Percentiles rank a stretch among this genome's conserved stretches.
Evolutionary conservation across 2,113 vertebrate species (phyloP).

Genomic region (Gymnogyps californianus): DNA sequence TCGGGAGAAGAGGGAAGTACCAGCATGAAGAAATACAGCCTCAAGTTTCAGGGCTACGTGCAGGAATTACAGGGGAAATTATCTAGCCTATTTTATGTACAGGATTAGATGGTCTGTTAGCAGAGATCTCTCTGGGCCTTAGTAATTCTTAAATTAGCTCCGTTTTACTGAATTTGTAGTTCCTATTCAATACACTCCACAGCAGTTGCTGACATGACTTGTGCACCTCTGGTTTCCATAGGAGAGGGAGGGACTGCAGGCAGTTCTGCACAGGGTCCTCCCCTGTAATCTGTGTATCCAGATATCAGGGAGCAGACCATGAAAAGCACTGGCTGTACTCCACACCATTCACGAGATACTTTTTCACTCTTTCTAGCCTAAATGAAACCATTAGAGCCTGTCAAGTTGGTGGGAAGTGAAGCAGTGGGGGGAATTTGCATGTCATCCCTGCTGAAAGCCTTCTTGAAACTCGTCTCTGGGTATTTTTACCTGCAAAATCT

Average conservation of each 20-base stretch:
- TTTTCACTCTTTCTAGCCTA: background rate
- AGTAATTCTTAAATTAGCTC: background rate
- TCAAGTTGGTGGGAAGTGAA: background rate
- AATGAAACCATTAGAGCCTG: background rate
- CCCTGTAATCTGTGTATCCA: accelerated
- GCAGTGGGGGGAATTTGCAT: background rate
- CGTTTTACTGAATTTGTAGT: background rate
- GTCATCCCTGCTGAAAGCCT: background rate
- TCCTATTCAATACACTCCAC: background rate
- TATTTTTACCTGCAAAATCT: background rate
- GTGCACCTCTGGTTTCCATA: background rate
- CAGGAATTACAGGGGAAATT: background rate
- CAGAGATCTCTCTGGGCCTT: background rate
- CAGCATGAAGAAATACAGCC: background rate
- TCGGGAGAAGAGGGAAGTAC: too few relatives aligned
- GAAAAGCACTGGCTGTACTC: background rate
- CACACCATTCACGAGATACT: background rate
- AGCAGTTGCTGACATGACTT: background rate
- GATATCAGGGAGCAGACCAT: background rate
- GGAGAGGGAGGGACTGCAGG: background rate
- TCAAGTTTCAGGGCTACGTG: background rate
- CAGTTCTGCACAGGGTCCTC: too few relatives aligned
- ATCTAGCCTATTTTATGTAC: background rate
- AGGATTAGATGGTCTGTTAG: background rate
- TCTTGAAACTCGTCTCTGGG: background rate